Base-by-base conservation (phyloP, 1,140 invertebrate species). In the Drosophila oshimai region DNA sequence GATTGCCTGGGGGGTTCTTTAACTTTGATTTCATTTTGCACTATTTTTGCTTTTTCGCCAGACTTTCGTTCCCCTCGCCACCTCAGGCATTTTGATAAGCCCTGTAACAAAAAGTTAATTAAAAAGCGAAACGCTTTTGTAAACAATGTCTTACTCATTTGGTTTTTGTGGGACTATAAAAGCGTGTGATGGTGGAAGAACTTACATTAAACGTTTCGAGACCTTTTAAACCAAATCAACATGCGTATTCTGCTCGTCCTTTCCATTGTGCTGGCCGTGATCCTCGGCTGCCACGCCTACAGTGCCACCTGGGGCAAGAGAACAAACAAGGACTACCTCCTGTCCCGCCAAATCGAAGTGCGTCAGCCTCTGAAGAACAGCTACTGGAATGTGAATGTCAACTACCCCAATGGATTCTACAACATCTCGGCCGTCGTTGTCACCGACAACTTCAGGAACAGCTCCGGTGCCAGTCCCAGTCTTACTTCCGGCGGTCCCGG, bases 401-500 rank as follows among this genome's bases (percentile, higher is more conserved):
- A 74, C 28, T 46, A 20, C 10, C 41, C 41, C n/a, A 20, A 1
- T 12, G 41, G 41, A 13, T 26, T 9, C 22, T 62, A 71, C 34
- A 84, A 55, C 28, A 88, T 90, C 37, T 47, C 65, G 7, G 61
- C 37, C 12, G 15, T 90, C 37, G 44, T 47, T 15, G 73, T 89
- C 2, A 71, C 55, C 28, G 89, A 90, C 37, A 90, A 87, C 65
- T 90, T 90, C 60, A 88, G 53, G 51, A 89, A 90, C 62, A 75
- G 6, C 24, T 78, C 81, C 0, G 89, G 89, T 0, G 89, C 89
- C 4, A 2, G 33, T 5, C 64, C 78, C n/a, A 51, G 18, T 4
- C 36, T 90, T 0, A 75, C 22, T 26, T 77, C 74, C 17, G 89
- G 89, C 42, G 89, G 89, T 20, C 67, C 71, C 0, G 70, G 70